Evolutionary conservation across 2,797 vertebrate genomes (phyloP).

Genomic region (Enteromius anoplus): DNA sequence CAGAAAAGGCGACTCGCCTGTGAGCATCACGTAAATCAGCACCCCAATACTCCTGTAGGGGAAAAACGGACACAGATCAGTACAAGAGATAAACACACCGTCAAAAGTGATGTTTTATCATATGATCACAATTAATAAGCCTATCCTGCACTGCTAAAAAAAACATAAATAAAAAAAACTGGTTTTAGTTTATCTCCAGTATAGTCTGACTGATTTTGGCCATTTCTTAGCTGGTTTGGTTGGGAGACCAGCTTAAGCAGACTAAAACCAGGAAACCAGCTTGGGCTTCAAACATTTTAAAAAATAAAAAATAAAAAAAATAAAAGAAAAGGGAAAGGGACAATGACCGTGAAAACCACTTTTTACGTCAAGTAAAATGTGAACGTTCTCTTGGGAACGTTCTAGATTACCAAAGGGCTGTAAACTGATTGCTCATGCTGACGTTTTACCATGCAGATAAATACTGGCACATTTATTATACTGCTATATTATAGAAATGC

Average conservation of each 20-base stretch:
- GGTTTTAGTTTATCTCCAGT: not conserved
- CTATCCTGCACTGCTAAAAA: not conserved
- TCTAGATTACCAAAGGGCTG: conserved; percentile 1
- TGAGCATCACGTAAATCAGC: conserved; percentile 83
- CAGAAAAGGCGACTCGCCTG: conserved; percentile 82
- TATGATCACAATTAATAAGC: not conserved
- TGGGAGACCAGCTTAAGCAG: not conserved
- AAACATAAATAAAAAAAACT: not conserved
- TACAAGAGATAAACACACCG: not conserved
- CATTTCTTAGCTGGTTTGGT: not conserved
- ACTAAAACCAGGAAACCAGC: not conserved
- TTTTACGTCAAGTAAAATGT: not conserved
- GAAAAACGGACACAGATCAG: conserved; percentile 17
- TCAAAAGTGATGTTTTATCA: not conserved
- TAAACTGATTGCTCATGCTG: not conserved
- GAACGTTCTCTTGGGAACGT: not conserved
- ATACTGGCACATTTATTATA: not conserved
- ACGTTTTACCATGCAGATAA: not conserved
- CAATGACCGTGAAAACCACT: not conserved
- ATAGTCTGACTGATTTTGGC: not conserved
- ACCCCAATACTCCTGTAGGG: conserved; percentile 78
- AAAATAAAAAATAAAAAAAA: not conserved
- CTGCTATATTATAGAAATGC: conserved; percentile 1
- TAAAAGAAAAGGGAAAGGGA: not conserved
- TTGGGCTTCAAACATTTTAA: not conserved